Evolutionary conservation across 92 coral and sea anemone genomes (phyloP).

Genomic region (Zoanthus solanderi): DNA sequence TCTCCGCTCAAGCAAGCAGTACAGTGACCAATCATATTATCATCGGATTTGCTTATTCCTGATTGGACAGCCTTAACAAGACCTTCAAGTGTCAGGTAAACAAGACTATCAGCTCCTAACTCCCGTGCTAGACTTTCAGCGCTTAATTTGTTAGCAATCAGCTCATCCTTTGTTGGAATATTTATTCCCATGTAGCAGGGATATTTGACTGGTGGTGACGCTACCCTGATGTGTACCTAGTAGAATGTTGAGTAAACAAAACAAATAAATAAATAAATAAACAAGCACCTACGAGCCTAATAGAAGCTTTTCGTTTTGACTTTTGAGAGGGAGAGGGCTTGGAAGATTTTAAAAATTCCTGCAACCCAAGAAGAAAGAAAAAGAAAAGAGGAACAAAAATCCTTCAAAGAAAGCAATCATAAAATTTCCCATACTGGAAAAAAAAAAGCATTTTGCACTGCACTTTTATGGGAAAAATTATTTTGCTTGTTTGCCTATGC

Average conservation of each 20-base stretch:
- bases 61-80: conserved; percentile 86
- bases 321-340: no score
- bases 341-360: no score
- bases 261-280: no score
- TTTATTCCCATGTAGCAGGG: conserved; percentile 99
- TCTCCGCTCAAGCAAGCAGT: conserved; percentile 93
- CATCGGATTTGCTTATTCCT: conserved; percentile 64
- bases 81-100: conserved; percentile 88
- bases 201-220: conserved; percentile 93
- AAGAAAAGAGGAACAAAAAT: no score
- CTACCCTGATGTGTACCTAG: conserved; percentile 96
- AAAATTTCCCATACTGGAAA: no score
- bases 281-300: no score
- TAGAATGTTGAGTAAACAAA: background rate
- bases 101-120: conserved; percentile 90
- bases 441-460: no score
- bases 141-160: conserved; percentile 85
- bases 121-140: conserved; percentile 78
- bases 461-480: no score
- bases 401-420: no score
- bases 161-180: conserved; percentile 93
- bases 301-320: no score
- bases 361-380: no score
- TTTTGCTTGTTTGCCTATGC: no score
- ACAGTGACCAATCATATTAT: conserved; percentile 78